Percentiles rank a stretch among this genome's conserved stretches.
phyloP scores from a whole-genome alignment of 2,113 vertebrate species.

The Notarius lentiginosus region DNA sequence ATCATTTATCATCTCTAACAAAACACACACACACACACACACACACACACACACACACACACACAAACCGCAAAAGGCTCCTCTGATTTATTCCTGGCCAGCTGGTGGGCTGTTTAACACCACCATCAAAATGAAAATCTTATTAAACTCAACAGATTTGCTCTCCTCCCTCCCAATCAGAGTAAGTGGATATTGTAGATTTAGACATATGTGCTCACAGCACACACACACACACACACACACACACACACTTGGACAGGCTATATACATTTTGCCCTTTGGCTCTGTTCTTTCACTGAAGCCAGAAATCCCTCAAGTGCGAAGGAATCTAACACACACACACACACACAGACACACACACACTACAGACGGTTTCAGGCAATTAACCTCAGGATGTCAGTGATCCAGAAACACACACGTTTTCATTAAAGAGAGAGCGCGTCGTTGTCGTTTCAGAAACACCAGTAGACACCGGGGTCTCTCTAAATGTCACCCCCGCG shows the following conservation, averaged over 20 bases:
- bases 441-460: constrained; percentile 50
- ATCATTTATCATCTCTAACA: constrained; percentile 95
- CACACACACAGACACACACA: constrained; percentile 36
- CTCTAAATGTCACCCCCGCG: constrained; percentile 43
- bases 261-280: constrained; percentile 62
- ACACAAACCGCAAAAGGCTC: constrained; percentile 11
- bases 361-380: constrained; percentile 73
- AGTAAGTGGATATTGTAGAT: constrained; percentile 45
- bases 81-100: constrained; percentile 48
- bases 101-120: constrained; percentile 44
- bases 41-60: constrained; percentile 30
- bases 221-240: constrained; percentile 21
- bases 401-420: constrained; percentile 68
- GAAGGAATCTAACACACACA: constrained; percentile 76
- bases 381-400: constrained; percentile 82
- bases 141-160: constrained; percentile 51
- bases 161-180: constrained; percentile 48
- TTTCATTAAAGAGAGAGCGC: constrained; percentile 59
- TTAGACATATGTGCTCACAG: constrained; percentile 38
- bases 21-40: constrained; percentile 43
- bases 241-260: constrained; percentile 21
- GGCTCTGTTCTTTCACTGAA: constrained; percentile 72
- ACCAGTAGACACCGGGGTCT: constrained; percentile 62
- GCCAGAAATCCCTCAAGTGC: constrained; percentile 77
- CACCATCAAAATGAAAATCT: constrained; percentile 50